Evolutionary conservation across 2,113 vertebrate genomes (phyloP).

Genomic region (Pachycephala philippinensis): DNA sequence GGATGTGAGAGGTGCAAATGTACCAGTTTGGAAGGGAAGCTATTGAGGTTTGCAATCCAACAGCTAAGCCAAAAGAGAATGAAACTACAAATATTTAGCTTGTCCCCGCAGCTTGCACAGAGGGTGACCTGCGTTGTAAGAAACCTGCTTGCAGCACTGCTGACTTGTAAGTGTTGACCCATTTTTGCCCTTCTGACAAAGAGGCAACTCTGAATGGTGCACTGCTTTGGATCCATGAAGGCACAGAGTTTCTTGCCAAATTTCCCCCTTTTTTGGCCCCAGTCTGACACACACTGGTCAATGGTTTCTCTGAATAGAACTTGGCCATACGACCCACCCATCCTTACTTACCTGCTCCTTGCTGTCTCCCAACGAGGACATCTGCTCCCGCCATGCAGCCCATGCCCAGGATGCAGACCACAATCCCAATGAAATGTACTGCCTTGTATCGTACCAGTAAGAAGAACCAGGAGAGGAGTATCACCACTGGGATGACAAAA

Average conservation of each 20-base stretch:
- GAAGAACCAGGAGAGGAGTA: constrained; percentile 95
- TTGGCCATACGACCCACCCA: background rate
- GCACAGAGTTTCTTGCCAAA: background rate
- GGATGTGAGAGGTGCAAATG: background rate
- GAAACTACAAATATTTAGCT: background rate
- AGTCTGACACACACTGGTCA: background rate
- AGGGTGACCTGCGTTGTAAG: background rate
- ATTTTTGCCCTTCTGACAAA: background rate
- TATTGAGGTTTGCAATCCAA: background rate
- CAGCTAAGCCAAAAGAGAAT: background rate
- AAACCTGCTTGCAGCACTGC: background rate
- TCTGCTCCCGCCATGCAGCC: constrained; percentile 95
- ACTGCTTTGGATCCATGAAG: background rate
- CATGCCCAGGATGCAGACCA: constrained; percentile 90
- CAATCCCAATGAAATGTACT: constrained; percentile 87
- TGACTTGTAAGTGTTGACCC: background rate
- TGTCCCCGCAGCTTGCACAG: background rate
- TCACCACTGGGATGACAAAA: constrained; percentile 91
- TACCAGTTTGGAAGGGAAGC: background rate
- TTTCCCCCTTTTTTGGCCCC: background rate
- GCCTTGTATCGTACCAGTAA: constrained; percentile 92
- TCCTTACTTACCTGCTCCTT: constrained; percentile 83
- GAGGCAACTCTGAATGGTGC: background rate
- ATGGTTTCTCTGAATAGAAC: background rate
- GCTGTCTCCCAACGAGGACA: constrained; percentile 86